Conservation (phyloP, 2,113 vertebrate genomes). For the Hemichromis elongatus region DNA sequence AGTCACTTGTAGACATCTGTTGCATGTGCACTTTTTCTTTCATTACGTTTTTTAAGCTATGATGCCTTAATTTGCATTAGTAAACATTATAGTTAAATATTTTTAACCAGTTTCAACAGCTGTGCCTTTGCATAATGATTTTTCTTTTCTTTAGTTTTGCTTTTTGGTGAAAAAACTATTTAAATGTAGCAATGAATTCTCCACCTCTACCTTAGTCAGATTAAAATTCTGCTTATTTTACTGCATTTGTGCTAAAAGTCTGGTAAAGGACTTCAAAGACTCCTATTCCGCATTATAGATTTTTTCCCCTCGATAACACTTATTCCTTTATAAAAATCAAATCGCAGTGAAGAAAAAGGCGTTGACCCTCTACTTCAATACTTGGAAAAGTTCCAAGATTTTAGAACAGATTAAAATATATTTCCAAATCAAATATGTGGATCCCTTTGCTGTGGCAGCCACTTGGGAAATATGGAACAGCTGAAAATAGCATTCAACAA, state of each 20-base stretch:
- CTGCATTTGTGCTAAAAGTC: background rate
- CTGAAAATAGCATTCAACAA: background rate
- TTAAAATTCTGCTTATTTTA: background rate
- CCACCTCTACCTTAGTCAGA: background rate
- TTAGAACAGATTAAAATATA: background rate
- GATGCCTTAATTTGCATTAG: background rate
- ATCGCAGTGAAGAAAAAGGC: background rate
- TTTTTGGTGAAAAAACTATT: background rate
- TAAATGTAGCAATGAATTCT: background rate
- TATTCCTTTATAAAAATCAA: background rate
- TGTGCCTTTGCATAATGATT: background rate
- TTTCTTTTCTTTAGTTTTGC: accelerated
- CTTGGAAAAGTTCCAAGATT: background rate
- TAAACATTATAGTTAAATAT: background rate
- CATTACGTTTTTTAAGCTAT: background rate
- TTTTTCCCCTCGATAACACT: background rate
- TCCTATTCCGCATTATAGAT: background rate
- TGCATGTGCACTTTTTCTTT: background rate
- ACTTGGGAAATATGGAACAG: background rate
- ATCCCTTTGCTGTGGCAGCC: background rate
- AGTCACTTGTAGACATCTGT: background rate
- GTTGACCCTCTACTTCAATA: background rate
- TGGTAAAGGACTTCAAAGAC: background rate
- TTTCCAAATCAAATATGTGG: background rate
- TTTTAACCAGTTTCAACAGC: background rate